These are phyloP conservation scores for Garrulus glandarius DNA, from an alignment of 2,797 vertebrate species.

Conservation along the genomic window DNA sequence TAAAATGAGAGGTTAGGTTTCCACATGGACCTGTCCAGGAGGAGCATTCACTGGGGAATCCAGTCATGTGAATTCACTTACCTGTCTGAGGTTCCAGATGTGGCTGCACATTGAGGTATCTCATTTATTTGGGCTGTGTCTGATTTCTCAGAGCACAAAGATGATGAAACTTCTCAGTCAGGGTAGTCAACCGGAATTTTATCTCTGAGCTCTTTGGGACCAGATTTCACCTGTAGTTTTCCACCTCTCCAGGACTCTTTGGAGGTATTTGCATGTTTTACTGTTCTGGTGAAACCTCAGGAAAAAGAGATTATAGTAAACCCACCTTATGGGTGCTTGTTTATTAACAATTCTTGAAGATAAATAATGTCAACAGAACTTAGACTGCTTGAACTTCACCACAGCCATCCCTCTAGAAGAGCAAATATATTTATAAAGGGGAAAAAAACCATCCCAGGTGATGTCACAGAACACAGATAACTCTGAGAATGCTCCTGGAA, in stretches of 20 bases:
- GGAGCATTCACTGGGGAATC: neutral
- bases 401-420: neutral
- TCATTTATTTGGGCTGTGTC: neutral
- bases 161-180: neutral
- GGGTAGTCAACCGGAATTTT: neutral
- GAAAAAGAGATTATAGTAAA: neutral
- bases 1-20: neutral
- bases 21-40: neutral
- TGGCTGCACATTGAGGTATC: neutral
- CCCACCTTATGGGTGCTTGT: neutral
- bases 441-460: neutral
- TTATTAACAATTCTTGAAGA: neutral
- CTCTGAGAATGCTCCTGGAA: neutral
- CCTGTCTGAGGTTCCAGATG: neutral
- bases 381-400: neutral
- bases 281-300: neutral
- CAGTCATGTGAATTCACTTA: neutral
- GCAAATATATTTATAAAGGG: neutral
- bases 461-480: neutral
- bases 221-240: neutral
- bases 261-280: neutral
- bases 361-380: neutral
- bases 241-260: neutral
- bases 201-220: neutral
- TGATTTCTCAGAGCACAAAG: constrained; percentile 8